Base-by-base conservation (phyloP, 2,113 vertebrate genomes). In the Gallinago jamesoni region DNA sequence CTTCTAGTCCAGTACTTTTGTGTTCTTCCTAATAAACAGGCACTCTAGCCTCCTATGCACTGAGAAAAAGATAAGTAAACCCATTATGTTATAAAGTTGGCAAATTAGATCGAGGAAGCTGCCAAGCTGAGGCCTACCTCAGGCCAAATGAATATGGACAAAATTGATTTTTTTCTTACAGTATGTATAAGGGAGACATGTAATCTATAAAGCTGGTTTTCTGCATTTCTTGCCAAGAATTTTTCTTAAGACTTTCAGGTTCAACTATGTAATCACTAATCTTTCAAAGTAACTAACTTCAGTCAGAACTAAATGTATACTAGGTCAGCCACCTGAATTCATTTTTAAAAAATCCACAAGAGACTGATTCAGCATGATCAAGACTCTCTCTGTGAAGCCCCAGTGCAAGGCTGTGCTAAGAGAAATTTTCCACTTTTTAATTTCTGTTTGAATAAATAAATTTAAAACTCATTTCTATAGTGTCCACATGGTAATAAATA, bases 371-470 rank as follows among this genome's bases (percentile, higher is more conserved):
- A 94, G 69, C 35, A 18, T 22, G 48, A 92, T 74, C 76, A 88
- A 90, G 85, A 47, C 68, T 72, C 63, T 57, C 30, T 31, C 79
- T 75, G 60, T 88, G 76, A 77, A 93, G n/a, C 35, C 41, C 18
- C 41, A 47, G 33, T 30, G 14, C 10, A 35, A 87, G 72, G 28
- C 41, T 69, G 37, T 53, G 19, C 69, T 69, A 50, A 37, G n/a
- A 89, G 41, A 62, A 95, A 75, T 94, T 89, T 90, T 90, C 69
- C 62, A 50, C 39, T 68, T 92, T 90, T 88, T 81, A 64, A 84
- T 72, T 93, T 93, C 48, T 21, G 33, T 81, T 75, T 28, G n/a
- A 95, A 91, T 72, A 72, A 75, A 78, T 72, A 57, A 35, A 78
- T 90, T 69, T 75, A 37, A 81, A 88, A 90, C 64, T 22, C 18